Percentiles rank a stretch among this genome's conserved stretches.
Evolutionary conservation across 2,797 vertebrate species (phyloP).

Genomic region (Heterohyrax brucei): DNA sequence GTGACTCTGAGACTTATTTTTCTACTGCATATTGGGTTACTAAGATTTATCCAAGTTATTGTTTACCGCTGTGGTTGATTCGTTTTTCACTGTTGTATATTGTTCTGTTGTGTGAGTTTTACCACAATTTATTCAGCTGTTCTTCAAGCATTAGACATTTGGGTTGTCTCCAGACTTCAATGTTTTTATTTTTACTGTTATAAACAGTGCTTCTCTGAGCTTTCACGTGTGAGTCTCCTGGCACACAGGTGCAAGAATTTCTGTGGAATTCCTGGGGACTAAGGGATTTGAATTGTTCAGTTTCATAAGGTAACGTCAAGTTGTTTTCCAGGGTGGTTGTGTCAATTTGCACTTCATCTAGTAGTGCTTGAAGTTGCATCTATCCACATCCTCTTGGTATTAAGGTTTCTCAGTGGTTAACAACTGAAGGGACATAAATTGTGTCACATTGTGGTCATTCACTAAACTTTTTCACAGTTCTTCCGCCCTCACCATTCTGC

Average conservation of each 20-base stretch:
- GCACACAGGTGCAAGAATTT: background rate
- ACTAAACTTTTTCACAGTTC: background rate
- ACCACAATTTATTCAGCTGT: constrained; percentile 25
- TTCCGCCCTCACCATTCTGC: background rate
- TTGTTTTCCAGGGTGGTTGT: background rate
- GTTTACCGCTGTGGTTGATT: background rate
- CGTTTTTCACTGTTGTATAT: constrained; percentile 19
- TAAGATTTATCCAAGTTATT: constrained; percentile 52
- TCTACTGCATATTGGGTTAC: background rate
- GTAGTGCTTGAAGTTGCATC: rapidly evolving
- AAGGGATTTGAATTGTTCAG: background rate
- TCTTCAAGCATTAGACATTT: background rate
- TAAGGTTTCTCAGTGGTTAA: background rate
- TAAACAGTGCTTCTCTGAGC: background rate
- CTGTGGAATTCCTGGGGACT: background rate
- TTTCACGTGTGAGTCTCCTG: background rate
- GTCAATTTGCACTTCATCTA: rapidly evolving
- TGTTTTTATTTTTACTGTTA: constrained; percentile 53
- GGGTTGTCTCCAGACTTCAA: constrained; percentile 26
- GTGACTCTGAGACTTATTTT: background rate
- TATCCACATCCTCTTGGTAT: background rate
- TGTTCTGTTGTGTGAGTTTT: constrained; percentile 18
- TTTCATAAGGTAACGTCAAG: background rate
- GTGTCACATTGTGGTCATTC: background rate
- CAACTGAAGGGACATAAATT: background rate